phyloP scores from a whole-genome alignment of 2,797 vertebrate species.

The Leptatherina wallacei region DNA sequence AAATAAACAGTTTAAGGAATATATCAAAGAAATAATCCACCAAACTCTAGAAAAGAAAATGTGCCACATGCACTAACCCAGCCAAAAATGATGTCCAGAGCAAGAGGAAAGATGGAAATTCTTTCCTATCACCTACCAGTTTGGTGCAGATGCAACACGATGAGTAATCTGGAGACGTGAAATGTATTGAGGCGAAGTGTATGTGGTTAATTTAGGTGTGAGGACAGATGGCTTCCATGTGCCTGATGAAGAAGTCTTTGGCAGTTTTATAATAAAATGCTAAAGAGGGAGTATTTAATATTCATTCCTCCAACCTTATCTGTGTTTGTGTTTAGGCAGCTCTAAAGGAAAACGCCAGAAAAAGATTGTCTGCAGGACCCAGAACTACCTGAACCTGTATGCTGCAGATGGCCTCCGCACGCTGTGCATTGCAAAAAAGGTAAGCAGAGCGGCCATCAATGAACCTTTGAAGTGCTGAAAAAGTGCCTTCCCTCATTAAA shows the following conservation, averaged over 20 bases:
- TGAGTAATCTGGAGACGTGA: conserved; percentile 25
- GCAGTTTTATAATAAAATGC: conserved; percentile 41
- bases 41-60: too few species aligned
- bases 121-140: neutral
- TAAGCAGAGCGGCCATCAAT: conserved; percentile 63
- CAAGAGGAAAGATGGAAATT: neutral
- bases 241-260: conserved; percentile 45
- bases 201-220: conserved; percentile 60
- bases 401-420: conserved; percentile 95
- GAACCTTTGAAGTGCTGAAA: conserved; percentile 12
- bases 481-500: conserved; percentile 12
- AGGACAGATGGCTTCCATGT: conserved; percentile 66
- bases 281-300: conserved; percentile 20
- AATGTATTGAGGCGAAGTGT: conserved; percentile 23
- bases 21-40: too few species aligned
- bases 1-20: too few species aligned
- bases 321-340: conserved; percentile 78
- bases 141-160: conserved; percentile 5
- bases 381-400: conserved; percentile 94
- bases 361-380: conserved; percentile 92
- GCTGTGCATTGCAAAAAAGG: conserved; percentile 96
- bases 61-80: too few species aligned
- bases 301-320: conserved; percentile 1
- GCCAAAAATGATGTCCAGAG: too few species aligned
- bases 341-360: conserved; percentile 90